phyloP scores from a whole-genome alignment of 1,140 invertebrate genomes.

The Ectropis grisescens region DNA sequence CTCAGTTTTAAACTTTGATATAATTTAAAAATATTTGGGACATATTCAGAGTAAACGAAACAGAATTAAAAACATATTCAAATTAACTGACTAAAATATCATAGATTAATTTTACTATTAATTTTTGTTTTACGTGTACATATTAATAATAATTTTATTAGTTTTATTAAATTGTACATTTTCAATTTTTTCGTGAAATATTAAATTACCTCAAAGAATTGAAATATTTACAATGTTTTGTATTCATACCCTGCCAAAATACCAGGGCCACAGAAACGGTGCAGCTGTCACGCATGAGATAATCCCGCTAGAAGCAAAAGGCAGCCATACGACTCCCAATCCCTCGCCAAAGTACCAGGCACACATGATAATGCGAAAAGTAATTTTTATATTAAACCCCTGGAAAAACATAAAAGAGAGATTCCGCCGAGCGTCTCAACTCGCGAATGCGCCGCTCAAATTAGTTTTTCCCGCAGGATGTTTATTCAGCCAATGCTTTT shows the following conservation, averaged over 20 bases:
- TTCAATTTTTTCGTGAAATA: not conserved
- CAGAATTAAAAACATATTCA: too few species aligned
- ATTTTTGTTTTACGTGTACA: too few species aligned
- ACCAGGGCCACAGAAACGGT: slow-evolving; percentile 21
- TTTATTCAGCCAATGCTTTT: slow-evolving; percentile 49
- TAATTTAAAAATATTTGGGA: too few species aligned
- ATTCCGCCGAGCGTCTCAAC: slow-evolving; percentile 37
- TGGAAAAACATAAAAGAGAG: slow-evolving; percentile 63
- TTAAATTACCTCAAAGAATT: too few species aligned
- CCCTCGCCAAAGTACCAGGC: slow-evolving; percentile 31
- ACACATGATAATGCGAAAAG: slow-evolving; percentile 58
- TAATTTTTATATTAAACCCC: slow-evolving; percentile 68
- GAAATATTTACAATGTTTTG: too few species aligned
- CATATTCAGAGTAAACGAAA: too few species aligned
- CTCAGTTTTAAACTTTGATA: too few species aligned
- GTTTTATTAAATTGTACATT: not conserved
- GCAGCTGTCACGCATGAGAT: slow-evolving; percentile 57
- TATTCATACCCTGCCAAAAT: too few species aligned
- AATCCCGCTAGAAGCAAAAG: slow-evolving; percentile 40
- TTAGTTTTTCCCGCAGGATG: slow-evolving; percentile 64
- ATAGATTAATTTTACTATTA: too few species aligned
- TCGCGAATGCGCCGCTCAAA: slow-evolving; percentile 54
- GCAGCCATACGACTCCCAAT: slow-evolving; percentile 34
- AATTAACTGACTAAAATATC: too few species aligned
- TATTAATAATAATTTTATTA: too few species aligned